Evolutionary conservation across 2,888 invertebrate species (phyloP).

Genomic region (Ellobium chinense): DNA sequence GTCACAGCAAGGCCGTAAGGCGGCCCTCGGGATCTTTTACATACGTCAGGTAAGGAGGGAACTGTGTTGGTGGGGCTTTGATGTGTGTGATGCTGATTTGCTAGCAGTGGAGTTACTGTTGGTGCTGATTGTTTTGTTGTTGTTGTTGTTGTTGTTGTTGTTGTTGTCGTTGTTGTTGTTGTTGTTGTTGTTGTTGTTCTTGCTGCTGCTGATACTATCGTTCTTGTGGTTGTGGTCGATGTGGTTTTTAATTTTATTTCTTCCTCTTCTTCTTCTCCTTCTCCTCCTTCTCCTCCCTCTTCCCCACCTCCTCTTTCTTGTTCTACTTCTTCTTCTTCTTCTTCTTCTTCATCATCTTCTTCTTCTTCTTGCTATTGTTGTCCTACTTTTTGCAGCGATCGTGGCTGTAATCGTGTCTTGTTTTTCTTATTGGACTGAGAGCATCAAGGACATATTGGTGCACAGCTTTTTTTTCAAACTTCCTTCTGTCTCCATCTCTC

Average conservation of each 20-base stretch:
- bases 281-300: neutral
- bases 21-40: slow-evolving; percentile 55
- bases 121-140: neutral
- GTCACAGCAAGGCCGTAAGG: slow-evolving; percentile 49
- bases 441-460: too few relatives aligned
- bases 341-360: too few relatives aligned
- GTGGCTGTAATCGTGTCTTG: neutral
- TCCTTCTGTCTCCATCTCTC: neutral
- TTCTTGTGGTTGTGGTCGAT: neutral
- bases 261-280: slow-evolving; percentile 6
- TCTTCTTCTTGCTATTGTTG: neutral
- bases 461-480: neutral
- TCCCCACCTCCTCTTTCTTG: neutral
- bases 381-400: neutral
- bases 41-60: slow-evolving; percentile 54
- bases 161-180: neutral
- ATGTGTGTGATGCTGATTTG: too few relatives aligned
- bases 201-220: neutral
- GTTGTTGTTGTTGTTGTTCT: neutral
- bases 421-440: too few relatives aligned
- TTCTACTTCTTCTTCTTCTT: neutral
- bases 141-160: neutral
- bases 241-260: too few relatives aligned
- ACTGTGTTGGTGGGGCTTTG: too few relatives aligned
- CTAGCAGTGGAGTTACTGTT: neutral